These are phyloP conservation scores for Arenicola marina DNA, from an alignment of 2,888 invertebrate genomes.

Conservation along the genomic window DNA sequence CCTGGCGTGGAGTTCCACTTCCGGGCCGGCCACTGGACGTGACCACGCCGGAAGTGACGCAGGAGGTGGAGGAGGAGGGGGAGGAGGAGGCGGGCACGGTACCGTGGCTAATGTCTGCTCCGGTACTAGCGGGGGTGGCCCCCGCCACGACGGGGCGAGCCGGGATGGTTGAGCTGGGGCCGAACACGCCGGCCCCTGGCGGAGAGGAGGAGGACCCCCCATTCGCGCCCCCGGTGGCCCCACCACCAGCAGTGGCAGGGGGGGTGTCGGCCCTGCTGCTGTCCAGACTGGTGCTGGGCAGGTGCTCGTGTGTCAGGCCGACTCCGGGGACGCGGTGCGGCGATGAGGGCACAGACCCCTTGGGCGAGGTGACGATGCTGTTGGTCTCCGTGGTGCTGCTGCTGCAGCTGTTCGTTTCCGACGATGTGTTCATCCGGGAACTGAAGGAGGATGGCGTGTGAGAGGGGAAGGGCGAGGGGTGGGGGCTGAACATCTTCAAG, in stretches of 20 bases:
- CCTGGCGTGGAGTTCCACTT: neutral
- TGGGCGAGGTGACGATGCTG: constrained; percentile 47
- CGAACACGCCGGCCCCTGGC: neutral
- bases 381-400: constrained; percentile 43
- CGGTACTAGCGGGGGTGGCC: neutral
- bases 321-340: constrained; percentile 27
- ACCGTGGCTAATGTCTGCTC: neutral
- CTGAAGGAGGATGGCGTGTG: constrained; percentile 26
- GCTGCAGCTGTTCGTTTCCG: constrained; percentile 29
- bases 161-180: too few species aligned
- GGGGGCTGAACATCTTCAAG: constrained; percentile 51
- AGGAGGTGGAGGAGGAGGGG: neutral
- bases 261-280: neutral
- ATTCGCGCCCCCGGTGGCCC: too few species aligned
- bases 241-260: neutral
- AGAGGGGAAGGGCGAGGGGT: constrained; percentile 49
- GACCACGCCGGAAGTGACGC: neutral
- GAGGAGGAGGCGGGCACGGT: neutral
- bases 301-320: neutral
- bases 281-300: neutral
- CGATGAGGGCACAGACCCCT: constrained; percentile 41
- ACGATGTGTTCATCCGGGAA: constrained; percentile 13
- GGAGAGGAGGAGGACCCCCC: too few species aligned
- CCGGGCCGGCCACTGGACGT: neutral
- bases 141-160: too few species aligned